These are phyloP conservation scores for Nyctibius grandis DNA, from an alignment of 2,797 vertebrate genomes.

Conservation along the genomic window DNA sequence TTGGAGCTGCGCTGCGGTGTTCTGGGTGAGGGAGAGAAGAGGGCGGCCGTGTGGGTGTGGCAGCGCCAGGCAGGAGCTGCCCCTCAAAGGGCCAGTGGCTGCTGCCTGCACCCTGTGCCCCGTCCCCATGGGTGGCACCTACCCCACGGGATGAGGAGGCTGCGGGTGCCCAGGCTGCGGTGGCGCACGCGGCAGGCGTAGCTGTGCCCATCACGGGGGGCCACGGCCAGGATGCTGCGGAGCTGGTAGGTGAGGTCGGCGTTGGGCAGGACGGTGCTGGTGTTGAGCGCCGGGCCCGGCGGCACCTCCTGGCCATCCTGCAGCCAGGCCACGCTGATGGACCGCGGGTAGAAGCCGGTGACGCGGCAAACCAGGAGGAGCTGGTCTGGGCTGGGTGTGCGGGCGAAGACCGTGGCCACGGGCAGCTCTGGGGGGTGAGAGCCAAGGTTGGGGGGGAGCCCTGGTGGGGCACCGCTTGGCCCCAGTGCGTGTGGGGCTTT, in stretches of 20 bases:
- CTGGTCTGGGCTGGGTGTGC: neutral
- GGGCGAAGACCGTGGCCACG: neutral
- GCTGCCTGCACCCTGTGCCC: neutral
- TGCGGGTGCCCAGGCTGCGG: neutral
- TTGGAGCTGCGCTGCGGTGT: accelerated
- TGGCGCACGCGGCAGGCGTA: neutral
- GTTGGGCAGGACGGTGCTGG: neutral
- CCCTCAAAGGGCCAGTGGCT: neutral
- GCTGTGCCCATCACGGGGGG: neutral
- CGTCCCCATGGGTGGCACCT: neutral
- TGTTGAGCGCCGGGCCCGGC: accelerated
- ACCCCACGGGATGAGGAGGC: conserved; percentile 9
- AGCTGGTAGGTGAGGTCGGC: conserved; percentile 12
- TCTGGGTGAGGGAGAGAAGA: neutral
- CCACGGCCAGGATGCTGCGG: neutral
- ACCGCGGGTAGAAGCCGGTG: neutral
- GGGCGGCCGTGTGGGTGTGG: accelerated
- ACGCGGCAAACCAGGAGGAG: neutral
- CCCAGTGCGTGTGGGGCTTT: neutral
- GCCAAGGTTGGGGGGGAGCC: neutral
- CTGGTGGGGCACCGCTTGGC: accelerated
- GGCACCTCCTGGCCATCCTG: neutral
- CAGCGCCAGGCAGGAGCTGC: neutral
- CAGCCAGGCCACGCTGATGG: conserved; percentile 1
- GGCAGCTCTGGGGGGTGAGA: neutral